Conservation (phyloP, 2,113 vertebrate genomes). For the Neolamprologus modestus region DNA sequence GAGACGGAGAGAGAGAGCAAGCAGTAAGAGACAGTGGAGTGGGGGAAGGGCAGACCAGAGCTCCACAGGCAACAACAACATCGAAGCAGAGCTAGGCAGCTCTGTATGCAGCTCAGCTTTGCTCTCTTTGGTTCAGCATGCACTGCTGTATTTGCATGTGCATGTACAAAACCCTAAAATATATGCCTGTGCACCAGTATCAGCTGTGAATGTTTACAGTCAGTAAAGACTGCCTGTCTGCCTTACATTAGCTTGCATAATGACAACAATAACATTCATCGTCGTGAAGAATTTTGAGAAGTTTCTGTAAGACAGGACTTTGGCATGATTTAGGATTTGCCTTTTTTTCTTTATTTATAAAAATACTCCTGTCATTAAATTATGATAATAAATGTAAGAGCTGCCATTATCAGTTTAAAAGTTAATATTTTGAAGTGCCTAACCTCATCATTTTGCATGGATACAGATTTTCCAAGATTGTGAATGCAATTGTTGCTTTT, state of each 20-base stretch:
- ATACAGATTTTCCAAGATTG: background rate
- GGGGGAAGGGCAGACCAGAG: constrained; percentile 58
- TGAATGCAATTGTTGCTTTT: background rate
- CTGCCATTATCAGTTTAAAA: background rate
- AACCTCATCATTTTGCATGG: background rate
- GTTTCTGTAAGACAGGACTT: background rate
- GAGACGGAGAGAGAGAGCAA: constrained; percentile 3
- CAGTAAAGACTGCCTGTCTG: background rate
- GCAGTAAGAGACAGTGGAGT: constrained; percentile 24
- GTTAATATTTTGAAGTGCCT: background rate
- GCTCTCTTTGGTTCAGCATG: constrained; percentile 38
- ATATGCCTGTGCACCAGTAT: background rate
- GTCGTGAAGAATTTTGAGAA: background rate
- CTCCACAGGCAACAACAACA: constrained; percentile 65
- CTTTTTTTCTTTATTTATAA: background rate
- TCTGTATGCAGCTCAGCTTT: constrained; percentile 49
- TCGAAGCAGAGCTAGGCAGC: constrained; percentile 44
- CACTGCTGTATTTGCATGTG: constrained; percentile 10
- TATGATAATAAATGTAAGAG: background rate
- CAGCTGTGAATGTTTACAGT: background rate
- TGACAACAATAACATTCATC: background rate
- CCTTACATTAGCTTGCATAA: background rate
- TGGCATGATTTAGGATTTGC: background rate
- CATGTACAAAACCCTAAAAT: background rate
- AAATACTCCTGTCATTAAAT: background rate